Percentiles rank a stretch among this genome's conserved stretches.
Conservation (phyloP, 2,113 vertebrate species). For the Trinectes maculatus region DNA sequence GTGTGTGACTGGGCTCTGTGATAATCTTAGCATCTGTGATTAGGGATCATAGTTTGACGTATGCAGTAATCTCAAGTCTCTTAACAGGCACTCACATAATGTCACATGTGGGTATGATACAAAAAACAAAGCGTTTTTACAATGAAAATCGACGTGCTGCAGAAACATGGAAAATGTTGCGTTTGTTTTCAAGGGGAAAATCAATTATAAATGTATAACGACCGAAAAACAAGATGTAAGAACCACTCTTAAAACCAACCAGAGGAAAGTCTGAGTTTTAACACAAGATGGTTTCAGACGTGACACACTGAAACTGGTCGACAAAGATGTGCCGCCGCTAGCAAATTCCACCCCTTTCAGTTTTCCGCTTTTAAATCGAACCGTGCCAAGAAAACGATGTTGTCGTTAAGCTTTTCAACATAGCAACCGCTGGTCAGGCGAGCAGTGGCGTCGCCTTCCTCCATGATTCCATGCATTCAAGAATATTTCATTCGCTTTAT, state of each 20-base stretch:
- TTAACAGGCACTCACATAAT: slow-evolving; percentile 12
- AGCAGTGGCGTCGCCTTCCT: slow-evolving; percentile 42
- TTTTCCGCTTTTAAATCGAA: slow-evolving; percentile 63
- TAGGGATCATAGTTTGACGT: slow-evolving; percentile 27
- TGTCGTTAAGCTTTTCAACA: slow-evolving; percentile 47
- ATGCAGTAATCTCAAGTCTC: not conserved
- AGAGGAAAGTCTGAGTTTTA: slow-evolving; percentile 60
- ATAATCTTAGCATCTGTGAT: slow-evolving; percentile 38
- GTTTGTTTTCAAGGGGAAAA: no score
- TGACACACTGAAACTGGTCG: slow-evolving; percentile 39
- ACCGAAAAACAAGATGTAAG: no score
- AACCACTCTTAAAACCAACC: no score
- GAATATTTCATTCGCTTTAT: slow-evolving; percentile 53
- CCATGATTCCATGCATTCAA: slow-evolving; percentile 36
- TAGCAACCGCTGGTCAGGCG: slow-evolving; percentile 47
- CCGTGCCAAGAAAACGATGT: slow-evolving; percentile 48
- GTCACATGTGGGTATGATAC: not conserved
- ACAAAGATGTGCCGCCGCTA: slow-evolving; percentile 56
- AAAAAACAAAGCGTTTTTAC: not conserved
- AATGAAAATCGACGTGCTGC: no score
- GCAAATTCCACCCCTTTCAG: slow-evolving; percentile 56
- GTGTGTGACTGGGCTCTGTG: slow-evolving; percentile 23
- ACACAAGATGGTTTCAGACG: slow-evolving; percentile 55
- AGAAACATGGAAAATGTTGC: slow-evolving; percentile 12
- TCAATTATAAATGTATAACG: no score